Evolutionary conservation across 2,113 vertebrate species (phyloP).

Genomic region (Mirza zaza): DNA sequence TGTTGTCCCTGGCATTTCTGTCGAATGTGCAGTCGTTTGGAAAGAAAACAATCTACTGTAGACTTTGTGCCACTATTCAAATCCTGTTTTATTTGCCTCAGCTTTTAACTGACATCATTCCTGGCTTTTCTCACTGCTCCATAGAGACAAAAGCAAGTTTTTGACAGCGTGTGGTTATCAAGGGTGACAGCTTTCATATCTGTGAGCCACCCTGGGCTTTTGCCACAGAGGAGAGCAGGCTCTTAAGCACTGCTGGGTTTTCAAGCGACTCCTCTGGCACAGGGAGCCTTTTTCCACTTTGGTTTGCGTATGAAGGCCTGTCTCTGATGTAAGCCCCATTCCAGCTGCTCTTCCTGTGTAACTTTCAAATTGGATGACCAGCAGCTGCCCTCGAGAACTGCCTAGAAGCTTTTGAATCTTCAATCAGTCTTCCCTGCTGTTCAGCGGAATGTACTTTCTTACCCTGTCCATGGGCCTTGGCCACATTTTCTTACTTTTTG

Average conservation of each 20-base stretch:
- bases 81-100: constrained; percentile 21
- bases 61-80: constrained; percentile 24
- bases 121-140: constrained; percentile 46
- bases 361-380: constrained; percentile 66
- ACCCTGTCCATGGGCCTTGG: neutral
- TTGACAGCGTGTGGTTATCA: constrained; percentile 27
- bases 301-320: constrained; percentile 60
- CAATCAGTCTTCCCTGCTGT: neutral
- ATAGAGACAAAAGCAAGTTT: constrained; percentile 42
- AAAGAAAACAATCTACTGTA: constrained; percentile 34
- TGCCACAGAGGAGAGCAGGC: constrained; percentile 28
- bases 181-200: constrained; percentile 48
- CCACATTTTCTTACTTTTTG: neutral
- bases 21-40: neutral
- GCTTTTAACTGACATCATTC: constrained; percentile 54
- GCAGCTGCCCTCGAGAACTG: constrained; percentile 72
- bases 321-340: constrained; percentile 65
- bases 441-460: neutral
- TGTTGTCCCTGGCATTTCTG: constrained; percentile 56
- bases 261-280: constrained; percentile 67
- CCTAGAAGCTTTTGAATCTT: constrained; percentile 36
- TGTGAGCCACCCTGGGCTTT: constrained; percentile 3
- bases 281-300: constrained; percentile 61
- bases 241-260: constrained; percentile 40
- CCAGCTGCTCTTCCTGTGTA: constrained; percentile 67